Evolutionary conservation across 2,888 invertebrate genomes (phyloP).

Genomic region (Thyatira batis): DNA sequence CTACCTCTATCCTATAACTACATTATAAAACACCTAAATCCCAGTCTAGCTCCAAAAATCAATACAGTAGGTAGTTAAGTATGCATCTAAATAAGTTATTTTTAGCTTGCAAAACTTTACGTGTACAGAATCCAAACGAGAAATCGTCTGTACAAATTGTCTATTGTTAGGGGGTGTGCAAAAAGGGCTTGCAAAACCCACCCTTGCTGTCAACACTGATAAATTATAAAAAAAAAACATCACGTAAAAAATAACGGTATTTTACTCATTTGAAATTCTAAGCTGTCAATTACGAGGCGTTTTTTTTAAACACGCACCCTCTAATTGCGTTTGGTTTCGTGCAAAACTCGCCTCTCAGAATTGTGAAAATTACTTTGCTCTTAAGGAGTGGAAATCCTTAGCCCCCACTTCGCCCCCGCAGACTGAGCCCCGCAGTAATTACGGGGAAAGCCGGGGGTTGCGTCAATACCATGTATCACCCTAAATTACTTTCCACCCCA

Average conservation of each 20-base stretch:
- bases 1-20: too few species aligned
- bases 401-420: conserved; percentile 6
- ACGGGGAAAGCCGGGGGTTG: conserved; percentile 24
- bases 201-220: too few species aligned
- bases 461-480: conserved; percentile 62
- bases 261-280: neutral
- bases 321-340: neutral
- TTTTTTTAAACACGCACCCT: neutral
- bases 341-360: neutral
- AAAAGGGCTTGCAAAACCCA: too few species aligned
- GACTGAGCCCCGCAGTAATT: conserved; percentile 39
- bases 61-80: too few species aligned
- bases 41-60: too few species aligned
- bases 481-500: conserved; percentile 70
- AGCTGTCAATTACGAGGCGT: neutral
- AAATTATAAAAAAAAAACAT: neutral
- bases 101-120: too few species aligned
- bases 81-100: too few species aligned
- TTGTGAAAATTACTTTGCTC: neutral
- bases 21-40: too few species aligned
- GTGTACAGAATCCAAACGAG: too few species aligned
- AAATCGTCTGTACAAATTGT: too few species aligned
- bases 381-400: conserved; percentile 29
- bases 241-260: neutral
- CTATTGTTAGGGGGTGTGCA: too few species aligned